Percentiles rank a stretch among this genome's conserved stretches.
These are phyloP conservation scores for Toxotes lorentzi DNA, from an alignment of 2,797 vertebrate species.

Conservation along the genomic window DNA sequence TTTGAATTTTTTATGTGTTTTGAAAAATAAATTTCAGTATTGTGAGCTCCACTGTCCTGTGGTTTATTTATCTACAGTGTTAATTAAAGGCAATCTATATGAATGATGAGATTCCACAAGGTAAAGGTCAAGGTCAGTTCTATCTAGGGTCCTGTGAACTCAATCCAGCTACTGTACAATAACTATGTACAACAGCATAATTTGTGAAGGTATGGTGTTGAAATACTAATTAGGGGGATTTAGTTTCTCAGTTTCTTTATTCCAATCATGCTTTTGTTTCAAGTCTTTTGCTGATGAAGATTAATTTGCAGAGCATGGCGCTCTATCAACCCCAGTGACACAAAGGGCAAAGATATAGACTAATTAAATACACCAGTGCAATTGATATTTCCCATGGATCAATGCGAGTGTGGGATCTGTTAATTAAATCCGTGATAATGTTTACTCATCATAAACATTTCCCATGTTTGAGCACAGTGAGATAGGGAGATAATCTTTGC, in stretches of 20 bases:
- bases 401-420: constrained; percentile 78
- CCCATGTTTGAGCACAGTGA: constrained; percentile 73
- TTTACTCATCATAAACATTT: constrained; percentile 85
- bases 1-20: not conserved
- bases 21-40: not conserved
- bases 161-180: constrained; percentile 42
- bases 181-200: constrained; percentile 35
- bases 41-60: not conserved
- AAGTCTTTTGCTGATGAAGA: constrained; percentile 83
- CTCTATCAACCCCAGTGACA: constrained; percentile 81
- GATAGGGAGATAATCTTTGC: constrained; percentile 74
- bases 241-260: constrained; percentile 57
- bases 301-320: constrained; percentile 80
- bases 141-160: constrained; percentile 16
- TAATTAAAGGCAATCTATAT: constrained; percentile 43
- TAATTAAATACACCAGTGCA: constrained; percentile 84
- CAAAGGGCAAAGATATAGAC: constrained; percentile 81
- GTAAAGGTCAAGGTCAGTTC: constrained; percentile 44
- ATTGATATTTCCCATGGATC: constrained; percentile 83
- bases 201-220: constrained; percentile 15
- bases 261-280: constrained; percentile 76
- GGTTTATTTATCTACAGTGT: constrained; percentile 32
- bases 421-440: constrained; percentile 86
- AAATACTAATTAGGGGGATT: constrained; percentile 48
- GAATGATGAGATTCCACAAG: constrained; percentile 24